These are phyloP conservation scores for Astropecten irregularis DNA, from an alignment of 53 echinoderm and acorn worm species.

Conservation along the genomic window DNA sequence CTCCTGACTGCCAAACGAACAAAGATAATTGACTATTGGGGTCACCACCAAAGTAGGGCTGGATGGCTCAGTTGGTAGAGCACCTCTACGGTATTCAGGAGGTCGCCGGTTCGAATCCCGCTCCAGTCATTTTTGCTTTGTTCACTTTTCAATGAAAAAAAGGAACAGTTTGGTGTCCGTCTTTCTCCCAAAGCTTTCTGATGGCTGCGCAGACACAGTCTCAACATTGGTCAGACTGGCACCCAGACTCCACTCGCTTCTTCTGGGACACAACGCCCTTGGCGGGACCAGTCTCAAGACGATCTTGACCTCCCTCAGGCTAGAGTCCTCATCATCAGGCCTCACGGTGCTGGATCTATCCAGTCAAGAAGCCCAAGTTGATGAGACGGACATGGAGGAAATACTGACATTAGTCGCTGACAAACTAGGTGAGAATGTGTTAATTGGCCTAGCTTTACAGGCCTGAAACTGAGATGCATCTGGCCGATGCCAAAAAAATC, in stretches of 20 bases:
- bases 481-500: too few relatives aligned
- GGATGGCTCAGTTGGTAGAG: too few relatives aligned
- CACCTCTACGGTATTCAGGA: too few relatives aligned
- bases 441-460: too few relatives aligned
- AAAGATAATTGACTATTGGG: too few relatives aligned
- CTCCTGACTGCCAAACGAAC: too few relatives aligned
- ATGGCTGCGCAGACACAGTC: constrained; percentile 42
- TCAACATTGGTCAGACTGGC: constrained; percentile 37
- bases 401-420: constrained; percentile 54
- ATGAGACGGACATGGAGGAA: constrained; percentile 70
- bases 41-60: too few relatives aligned
- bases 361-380: constrained; percentile 42
- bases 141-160: too few relatives aligned
- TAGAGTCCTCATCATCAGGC: constrained; percentile 3
- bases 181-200: constrained; percentile 33
- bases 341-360: constrained; percentile 59
- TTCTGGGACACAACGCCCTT: constrained; percentile 47
- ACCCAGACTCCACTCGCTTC: constrained; percentile 39
- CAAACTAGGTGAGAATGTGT: constrained; percentile 54
- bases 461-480: too few relatives aligned
- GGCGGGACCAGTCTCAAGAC: constrained; percentile 46
- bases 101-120: too few relatives aligned
- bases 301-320: constrained; percentile 26
- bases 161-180: background rate
- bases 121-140: too few relatives aligned